A percentile compares a stretch with the other conserved stretches of the same genome.
Conservation (phyloP, 1,140 invertebrate species). For the Bombus polaris region DNA sequence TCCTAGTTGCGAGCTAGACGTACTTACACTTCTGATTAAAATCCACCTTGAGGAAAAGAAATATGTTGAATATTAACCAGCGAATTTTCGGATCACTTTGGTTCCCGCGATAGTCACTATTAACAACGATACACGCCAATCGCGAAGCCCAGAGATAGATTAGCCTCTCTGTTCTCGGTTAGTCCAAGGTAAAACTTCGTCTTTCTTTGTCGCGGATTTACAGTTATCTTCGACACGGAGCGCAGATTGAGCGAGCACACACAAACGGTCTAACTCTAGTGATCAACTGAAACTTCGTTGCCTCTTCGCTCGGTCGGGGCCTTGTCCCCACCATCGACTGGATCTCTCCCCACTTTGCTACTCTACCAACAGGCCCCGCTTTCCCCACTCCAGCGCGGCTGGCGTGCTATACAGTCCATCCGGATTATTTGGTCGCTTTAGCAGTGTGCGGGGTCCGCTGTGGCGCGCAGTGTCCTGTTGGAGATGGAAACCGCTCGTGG, state of each 20-base stretch:
- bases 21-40: neutral
- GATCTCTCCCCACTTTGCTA: neutral
- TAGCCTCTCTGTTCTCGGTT: neutral
- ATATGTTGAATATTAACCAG: neutral
- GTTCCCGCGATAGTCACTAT: conserved; percentile 16
- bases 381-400: conserved; percentile 15
- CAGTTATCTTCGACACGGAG: conserved; percentile 68
- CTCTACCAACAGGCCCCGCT: conserved; percentile 43
- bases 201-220: conserved; percentile 61
- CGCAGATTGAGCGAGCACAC: conserved; percentile 20
- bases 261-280: conserved; percentile 70
- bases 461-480: neutral
- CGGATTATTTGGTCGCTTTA: conserved; percentile 55
- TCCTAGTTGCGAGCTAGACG: neutral
- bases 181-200: conserved; percentile 13
- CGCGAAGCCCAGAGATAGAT: conserved; percentile 11
- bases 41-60: neutral
- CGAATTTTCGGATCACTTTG: neutral
- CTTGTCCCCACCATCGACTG: conserved; percentile 34
- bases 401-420: conserved; percentile 42
- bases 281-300: conserved; percentile 78
- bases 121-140: neutral
- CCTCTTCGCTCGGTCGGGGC: conserved; percentile 70
- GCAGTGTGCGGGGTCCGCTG: conserved; percentile 17
- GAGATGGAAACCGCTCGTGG: conserved; percentile 54